These are phyloP conservation scores for Perca flavescens DNA, from an alignment of 2,113 vertebrate genomes.

Conservation along the genomic window DNA sequence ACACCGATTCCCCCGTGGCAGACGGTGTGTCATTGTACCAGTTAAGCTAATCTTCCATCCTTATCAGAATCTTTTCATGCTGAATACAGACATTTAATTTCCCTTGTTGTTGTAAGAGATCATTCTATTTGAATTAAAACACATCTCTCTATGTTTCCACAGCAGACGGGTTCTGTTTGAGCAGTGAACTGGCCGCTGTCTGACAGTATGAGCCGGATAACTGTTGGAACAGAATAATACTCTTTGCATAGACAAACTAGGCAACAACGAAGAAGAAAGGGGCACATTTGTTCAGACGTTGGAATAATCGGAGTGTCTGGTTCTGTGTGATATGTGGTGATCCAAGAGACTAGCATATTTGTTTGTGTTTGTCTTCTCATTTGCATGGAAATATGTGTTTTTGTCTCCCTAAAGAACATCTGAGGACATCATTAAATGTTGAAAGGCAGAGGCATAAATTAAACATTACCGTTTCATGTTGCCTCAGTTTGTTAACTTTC, in stretches of 20 bases:
- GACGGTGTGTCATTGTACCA: constrained; percentile 43
- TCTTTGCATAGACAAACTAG: constrained; percentile 62
- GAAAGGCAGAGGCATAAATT: constrained; percentile 68
- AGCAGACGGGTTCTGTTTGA: constrained; percentile 9
- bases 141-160: constrained; percentile 19
- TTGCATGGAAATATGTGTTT: constrained; percentile 75
- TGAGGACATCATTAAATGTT: constrained; percentile 72
- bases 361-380: constrained; percentile 75
- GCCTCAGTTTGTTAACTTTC: constrained; percentile 63
- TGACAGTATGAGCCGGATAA: constrained; percentile 39
- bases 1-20: constrained; percentile 17
- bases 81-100: constrained; percentile 57
- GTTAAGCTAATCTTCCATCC: constrained; percentile 48
- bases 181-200: constrained; percentile 13
- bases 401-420: constrained; percentile 60
- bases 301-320: constrained; percentile 64
- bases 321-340: constrained; percentile 61
- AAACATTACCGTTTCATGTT: constrained; percentile 59
- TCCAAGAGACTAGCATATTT: constrained; percentile 60
- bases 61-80: constrained; percentile 51
- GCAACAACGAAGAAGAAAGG: constrained; percentile 61
- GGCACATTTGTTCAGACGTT: constrained; percentile 60
- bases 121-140: constrained; percentile 59
- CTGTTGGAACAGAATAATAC: constrained; percentile 46
- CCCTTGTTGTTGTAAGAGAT: constrained; percentile 43